Percentiles rank a stretch among this genome's conserved stretches.
Conservation (phyloP, 2,797 vertebrate species). For the Petrocephalus sullivani region DNA sequence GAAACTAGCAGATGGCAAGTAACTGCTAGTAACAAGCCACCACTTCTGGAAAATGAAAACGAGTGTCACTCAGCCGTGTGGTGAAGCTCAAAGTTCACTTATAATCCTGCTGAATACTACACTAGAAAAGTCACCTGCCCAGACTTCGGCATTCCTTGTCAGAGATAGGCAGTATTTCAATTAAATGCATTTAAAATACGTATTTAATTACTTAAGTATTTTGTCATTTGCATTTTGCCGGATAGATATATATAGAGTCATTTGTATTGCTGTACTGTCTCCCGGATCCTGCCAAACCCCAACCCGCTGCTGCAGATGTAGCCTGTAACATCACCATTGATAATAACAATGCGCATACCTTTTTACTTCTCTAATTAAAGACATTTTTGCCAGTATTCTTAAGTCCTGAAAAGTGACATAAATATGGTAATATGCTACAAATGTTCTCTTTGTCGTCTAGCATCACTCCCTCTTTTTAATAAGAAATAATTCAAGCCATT, state of each 20-base stretch:
- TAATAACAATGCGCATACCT: neutral
- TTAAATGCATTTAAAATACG: no score
- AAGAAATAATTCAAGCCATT: neutral
- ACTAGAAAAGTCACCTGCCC: neutral
- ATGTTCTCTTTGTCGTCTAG: neutral
- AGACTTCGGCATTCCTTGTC: neutral
- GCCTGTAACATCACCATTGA: neutral
- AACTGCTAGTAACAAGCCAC: neutral
- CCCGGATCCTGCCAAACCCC: no score
- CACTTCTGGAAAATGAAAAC: neutral
- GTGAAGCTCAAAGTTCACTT: neutral
- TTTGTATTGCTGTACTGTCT: no score
- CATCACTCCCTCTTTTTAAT: neutral
- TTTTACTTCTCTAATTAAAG: neutral
- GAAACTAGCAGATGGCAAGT: neutral
- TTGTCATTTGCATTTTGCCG: no score
- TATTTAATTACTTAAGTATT: no score
- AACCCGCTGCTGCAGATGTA: neutral
- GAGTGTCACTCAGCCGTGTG: neutral
- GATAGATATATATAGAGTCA: no score
- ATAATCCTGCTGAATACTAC: neutral
- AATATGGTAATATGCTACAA: neutral
- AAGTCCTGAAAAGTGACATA: neutral
- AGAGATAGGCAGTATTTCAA: neutral
- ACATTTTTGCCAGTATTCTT: neutral